Percentiles rank a stretch among this genome's conserved stretches.
These are phyloP conservation scores for Bactericera cockerelli DNA, from an alignment of 1,140 invertebrate genomes.

Conservation along the genomic window DNA sequence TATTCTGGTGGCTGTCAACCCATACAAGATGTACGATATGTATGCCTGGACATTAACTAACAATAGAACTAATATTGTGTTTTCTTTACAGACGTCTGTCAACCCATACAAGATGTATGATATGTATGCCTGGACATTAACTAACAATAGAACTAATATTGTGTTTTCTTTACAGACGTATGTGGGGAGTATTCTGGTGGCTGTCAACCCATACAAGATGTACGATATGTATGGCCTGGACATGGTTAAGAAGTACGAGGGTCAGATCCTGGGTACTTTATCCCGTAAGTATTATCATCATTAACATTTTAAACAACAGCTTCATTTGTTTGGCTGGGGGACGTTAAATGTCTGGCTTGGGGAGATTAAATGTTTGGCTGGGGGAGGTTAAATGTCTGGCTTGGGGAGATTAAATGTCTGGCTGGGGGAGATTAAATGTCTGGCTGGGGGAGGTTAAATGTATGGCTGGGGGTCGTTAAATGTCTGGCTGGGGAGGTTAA, in stretches of 20 bases:
- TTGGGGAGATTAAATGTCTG: too few relatives aligned
- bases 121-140: too few relatives aligned
- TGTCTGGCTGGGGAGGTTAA: too few relatives aligned
- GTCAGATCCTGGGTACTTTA: conserved; percentile 70
- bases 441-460: too few relatives aligned
- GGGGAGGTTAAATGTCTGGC: background rate
- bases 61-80: too few relatives aligned
- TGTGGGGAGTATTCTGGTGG: conserved; percentile 85
- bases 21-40: conserved; percentile 91
- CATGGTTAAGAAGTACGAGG: conserved; percentile 85
- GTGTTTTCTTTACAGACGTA: conserved; percentile 63
- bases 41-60: too few relatives aligned
- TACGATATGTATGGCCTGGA: conserved; percentile 92
- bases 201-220: conserved; percentile 93
- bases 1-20: conserved; percentile 90
- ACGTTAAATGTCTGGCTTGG: background rate
- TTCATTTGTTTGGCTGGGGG: too few relatives aligned
- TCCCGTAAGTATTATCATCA: conserved; percentile 50
- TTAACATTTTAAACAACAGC: too few relatives aligned
- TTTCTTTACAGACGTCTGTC: conserved; percentile 65
- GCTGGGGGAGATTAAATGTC: too few relatives aligned
- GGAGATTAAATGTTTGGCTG: too few relatives aligned
- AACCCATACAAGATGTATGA: conserved; percentile 96
- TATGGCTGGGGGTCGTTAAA: too few relatives aligned
- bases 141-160: too few relatives aligned